Percentiles rank a stretch among this genome's conserved stretches.
These are phyloP conservation scores for Mantis religiosa DNA, from an alignment of 2,888 invertebrate species.

Conservation along the genomic window DNA sequence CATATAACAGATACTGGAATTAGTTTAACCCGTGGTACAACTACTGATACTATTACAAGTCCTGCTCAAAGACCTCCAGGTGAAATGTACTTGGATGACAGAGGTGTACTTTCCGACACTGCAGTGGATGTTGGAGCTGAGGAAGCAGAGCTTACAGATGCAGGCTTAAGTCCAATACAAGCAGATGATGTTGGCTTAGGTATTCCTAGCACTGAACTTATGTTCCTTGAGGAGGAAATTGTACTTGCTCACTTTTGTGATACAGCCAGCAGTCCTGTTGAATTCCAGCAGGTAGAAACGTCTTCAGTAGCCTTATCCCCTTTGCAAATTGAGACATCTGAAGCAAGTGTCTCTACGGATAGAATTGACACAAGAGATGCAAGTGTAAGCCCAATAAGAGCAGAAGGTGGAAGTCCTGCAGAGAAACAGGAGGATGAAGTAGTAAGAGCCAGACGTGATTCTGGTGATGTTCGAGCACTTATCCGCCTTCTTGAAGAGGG, in stretches of 20 bases:
- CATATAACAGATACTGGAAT: slow-evolving; percentile 54
- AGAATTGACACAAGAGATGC: slow-evolving; percentile 51
- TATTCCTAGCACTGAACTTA: slow-evolving; percentile 40
- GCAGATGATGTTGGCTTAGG: slow-evolving; percentile 46
- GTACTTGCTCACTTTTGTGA: slow-evolving; percentile 44
- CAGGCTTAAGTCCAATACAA: slow-evolving; percentile 54
- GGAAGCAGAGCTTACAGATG: slow-evolving; percentile 53
- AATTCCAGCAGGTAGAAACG: slow-evolving; percentile 45
- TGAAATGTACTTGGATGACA: slow-evolving; percentile 32
- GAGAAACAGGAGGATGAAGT: slow-evolving; percentile 39
- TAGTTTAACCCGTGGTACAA: slow-evolving; percentile 49
- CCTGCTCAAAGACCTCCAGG: slow-evolving; percentile 36
- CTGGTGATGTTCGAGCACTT: slow-evolving; percentile 55
- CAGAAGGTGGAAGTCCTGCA: slow-evolving; percentile 40
- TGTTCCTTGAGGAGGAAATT: slow-evolving; percentile 42
- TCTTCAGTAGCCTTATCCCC: slow-evolving; percentile 43
- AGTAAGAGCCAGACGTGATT: slow-evolving; percentile 38
- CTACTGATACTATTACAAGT: slow-evolving; percentile 46
- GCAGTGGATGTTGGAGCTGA: slow-evolving; percentile 45
- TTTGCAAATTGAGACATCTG: slow-evolving; percentile 48
- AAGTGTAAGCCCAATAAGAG: slow-evolving; percentile 50
- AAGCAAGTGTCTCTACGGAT: slow-evolving; percentile 51
- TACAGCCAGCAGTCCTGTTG: slow-evolving; percentile 50
- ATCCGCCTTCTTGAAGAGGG: slow-evolving; percentile 53
- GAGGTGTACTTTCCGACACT: slow-evolving; percentile 48